Conservation (phyloP, 2,888 invertebrate genomes). For the Pterobdella sp. region DNA sequence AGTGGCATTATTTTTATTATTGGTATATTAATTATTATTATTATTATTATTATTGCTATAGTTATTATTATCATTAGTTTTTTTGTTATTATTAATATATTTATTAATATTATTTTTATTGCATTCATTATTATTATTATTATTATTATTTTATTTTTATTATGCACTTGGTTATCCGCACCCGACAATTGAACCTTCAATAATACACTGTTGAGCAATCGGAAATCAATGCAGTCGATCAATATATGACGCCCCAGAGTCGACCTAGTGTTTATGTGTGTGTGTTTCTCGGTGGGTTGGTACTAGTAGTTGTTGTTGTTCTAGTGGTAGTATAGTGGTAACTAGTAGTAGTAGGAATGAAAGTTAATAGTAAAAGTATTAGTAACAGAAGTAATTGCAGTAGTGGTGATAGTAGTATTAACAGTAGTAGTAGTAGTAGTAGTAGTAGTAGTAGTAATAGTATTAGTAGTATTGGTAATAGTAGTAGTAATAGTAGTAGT, state of each 20-base stretch:
- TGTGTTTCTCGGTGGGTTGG: background rate
- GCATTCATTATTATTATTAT: background rate
- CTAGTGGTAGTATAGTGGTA: background rate
- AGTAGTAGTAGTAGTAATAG: constrained; percentile 12
- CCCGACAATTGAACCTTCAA: background rate
- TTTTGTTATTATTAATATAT: background rate
- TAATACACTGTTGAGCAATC: background rate
- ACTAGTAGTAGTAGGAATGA: background rate
- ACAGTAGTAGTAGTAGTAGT: constrained; percentile 19
- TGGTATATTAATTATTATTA: background rate
- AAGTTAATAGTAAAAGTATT: background rate
- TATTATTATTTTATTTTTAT: background rate
- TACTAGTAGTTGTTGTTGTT: background rate
- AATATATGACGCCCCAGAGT: background rate
- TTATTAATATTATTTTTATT: background rate
- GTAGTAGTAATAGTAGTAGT: constrained; percentile 17
- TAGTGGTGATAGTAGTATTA: constrained; percentile 5
- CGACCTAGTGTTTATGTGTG: background rate
- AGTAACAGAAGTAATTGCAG: constrained; percentile 5
- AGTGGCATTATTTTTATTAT: background rate
- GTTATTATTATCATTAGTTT: background rate
- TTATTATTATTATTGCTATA: background rate
- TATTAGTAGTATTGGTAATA: constrained; percentile 8
- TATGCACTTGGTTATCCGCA: background rate
- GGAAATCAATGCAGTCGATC: background rate